These are phyloP conservation scores for Phenacoccus solenopsis DNA, from an alignment of 1,140 invertebrate species.

Conservation along the genomic window DNA sequence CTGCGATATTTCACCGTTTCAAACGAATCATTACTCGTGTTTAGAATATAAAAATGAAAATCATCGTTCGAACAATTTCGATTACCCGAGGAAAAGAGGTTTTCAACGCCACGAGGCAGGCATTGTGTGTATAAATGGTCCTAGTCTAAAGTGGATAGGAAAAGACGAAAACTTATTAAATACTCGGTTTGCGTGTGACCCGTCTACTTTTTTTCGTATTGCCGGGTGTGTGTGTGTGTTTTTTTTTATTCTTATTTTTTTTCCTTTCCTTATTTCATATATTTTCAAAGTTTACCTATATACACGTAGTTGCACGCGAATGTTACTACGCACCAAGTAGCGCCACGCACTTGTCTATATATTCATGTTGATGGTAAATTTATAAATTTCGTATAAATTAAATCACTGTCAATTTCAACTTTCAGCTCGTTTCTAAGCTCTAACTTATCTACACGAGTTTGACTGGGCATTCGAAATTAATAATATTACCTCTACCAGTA, in stretches of 20 bases:
- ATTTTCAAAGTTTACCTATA: background rate
- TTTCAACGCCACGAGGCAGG: background rate
- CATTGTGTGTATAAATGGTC: too few species aligned
- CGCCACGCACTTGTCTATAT: background rate
- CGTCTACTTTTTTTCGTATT: background rate
- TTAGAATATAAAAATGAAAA: constrained; percentile 4
- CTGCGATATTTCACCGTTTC: background rate
- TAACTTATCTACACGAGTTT: too few species aligned
- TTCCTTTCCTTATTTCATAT: background rate
- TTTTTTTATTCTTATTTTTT: background rate
- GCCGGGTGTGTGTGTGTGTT: background rate
- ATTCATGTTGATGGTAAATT: background rate
- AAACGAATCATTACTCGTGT: background rate
- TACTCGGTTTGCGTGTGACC: background rate
- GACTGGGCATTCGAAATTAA: too few species aligned
- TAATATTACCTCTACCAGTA: too few species aligned
- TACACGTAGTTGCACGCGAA: background rate
- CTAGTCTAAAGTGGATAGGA: background rate
- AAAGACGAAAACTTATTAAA: background rate
- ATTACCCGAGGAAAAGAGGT: background rate
- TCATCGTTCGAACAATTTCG: background rate
- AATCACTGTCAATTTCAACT: background rate
- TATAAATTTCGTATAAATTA: background rate
- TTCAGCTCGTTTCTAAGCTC: background rate
- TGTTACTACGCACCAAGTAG: background rate